Evolutionary conservation across 2,888 invertebrate species (phyloP), one percentile per base, ranked within the genome.

Genomic region (Polymixis lichenea): DNA sequence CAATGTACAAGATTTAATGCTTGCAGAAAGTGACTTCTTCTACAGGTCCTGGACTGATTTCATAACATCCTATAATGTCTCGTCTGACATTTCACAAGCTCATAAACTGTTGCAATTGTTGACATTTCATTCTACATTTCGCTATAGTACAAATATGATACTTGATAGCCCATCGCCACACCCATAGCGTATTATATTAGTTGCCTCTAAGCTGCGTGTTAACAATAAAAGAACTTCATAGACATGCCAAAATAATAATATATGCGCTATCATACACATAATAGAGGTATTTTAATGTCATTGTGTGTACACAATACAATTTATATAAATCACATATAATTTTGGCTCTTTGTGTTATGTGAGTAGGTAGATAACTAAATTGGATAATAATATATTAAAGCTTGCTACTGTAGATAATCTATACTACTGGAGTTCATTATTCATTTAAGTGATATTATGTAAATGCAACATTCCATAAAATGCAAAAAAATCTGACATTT

Each of bases 91-190:
- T 84, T 69, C 65, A 51, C 51, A 51, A 13, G 15, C 56, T 77
- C 74, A 68, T 68, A 72, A 64, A 70, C 56, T 86, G 58, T 80
- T 56, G 80, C 72, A 77, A 85, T 77, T 78, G 51, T 69, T 86
- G 77, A 73, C 86, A 83, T 86, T 83, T 72, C 25, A 49, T 71
- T 62, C 55, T 67, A 56, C 38, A 69, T 38, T n/a, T n/a, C n/a
- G n/a, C n/a, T n/a, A n/a, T n/a, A n/a, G 55, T 67, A 81, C 62
- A 81, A 83, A 83, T 77, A 75, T 75, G 75, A 85, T 73, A 75
- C 46, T 28, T 75, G 77, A 77, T 81, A 83, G 51, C 58, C 69
- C 69, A 80, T 73, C 25, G 68, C 56, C 85, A 82, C 77, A 67
- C 85, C 83, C 69, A 77, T 77, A 65, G 9, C 72, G 56, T 60